These are phyloP conservation scores for Tetranychus cinnabarinus DNA, from an alignment of 1,140 invertebrate genomes.

Conservation along the genomic window DNA sequence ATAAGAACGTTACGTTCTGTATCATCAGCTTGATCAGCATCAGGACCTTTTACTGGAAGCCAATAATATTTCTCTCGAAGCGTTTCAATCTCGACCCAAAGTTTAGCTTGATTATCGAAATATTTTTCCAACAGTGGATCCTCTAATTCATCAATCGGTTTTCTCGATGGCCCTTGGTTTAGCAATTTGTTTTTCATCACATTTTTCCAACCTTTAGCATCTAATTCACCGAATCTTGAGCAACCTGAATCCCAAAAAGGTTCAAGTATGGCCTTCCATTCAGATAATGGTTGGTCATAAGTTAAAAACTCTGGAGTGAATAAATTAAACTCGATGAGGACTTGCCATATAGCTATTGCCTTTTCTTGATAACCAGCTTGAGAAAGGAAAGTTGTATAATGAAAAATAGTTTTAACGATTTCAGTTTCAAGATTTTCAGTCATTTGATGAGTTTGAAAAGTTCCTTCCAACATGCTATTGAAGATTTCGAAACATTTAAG, in stretches of 20 bases:
- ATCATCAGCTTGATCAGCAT: conserved; percentile 23
- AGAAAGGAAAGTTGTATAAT: conserved; percentile 19
- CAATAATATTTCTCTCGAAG: conserved; percentile 20
- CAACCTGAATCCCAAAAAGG: conserved; percentile 27
- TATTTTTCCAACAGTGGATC: conserved; percentile 12
- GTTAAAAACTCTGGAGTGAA: conserved; percentile 17
- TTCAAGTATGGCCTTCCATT: conserved; percentile 21
- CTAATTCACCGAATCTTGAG: conserved; percentile 23
- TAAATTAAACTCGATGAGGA: conserved; percentile 26
- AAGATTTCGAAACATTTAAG: conserved; percentile 21
- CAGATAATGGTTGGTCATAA: conserved; percentile 8
- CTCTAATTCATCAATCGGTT: conserved; percentile 14
- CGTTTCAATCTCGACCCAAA: conserved; percentile 24
- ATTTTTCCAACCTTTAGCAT: conserved; percentile 21
- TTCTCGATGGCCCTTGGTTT: conserved; percentile 5
- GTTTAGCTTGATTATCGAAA: conserved; percentile 13
- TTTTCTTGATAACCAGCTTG: conserved; percentile 25
- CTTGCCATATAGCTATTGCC: conserved; percentile 24
- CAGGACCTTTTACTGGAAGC: conserved; percentile 23
- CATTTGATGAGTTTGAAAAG: conserved; percentile 15
- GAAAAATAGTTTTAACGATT: conserved; percentile 19
- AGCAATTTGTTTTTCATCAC: conserved; percentile 15
- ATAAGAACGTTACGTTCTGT: conserved; percentile 23
- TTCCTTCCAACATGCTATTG: conserved; percentile 15
- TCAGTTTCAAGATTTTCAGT: conserved; percentile 14